Conservation (phyloP, 2,797 vertebrate species). For the Apodemus agrarius region DNA sequence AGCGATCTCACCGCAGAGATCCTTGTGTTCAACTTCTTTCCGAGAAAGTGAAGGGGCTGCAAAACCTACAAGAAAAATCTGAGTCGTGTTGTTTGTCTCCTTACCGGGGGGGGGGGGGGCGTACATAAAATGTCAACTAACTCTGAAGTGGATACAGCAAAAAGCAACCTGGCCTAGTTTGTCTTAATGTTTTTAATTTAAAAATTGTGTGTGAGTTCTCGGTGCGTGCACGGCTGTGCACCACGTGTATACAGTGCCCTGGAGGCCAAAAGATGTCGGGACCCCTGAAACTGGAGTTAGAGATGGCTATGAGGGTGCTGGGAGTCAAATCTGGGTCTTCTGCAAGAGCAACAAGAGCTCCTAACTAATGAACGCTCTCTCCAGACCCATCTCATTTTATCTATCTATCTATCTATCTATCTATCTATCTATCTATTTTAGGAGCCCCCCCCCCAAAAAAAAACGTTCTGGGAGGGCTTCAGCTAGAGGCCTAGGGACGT, state of each 20-base stretch:
- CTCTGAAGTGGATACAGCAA: not conserved
- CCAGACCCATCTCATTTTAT: not conserved
- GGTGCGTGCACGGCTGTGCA: not conserved
- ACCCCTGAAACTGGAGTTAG: not conserved
- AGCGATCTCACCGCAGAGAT: not conserved
- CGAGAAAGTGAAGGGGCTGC: not conserved
- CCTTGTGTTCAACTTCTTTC: not conserved
- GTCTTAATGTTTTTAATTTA: not conserved
- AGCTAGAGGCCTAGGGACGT: not conserved
- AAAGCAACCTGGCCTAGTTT: not conserved
- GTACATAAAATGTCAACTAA: not conserved
- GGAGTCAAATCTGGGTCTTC: not conserved
- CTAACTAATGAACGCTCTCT: not conserved
- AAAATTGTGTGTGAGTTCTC: not conserved
- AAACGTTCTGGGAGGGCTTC: not conserved
- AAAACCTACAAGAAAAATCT: not conserved
- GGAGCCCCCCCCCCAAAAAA: not conserved
- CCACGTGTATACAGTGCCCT: too few relatives aligned
- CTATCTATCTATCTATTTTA: too few relatives aligned
- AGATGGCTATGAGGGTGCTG: not conserved
- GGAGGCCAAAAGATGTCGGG: not conserved
- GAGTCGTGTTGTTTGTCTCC: not conserved
- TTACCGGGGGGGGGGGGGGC: not conserved
- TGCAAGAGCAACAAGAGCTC: not conserved
- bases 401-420: too few relatives aligned